Conservation (phyloP, 2,797 vertebrate species). For the Helarctos malayanus region DNA sequence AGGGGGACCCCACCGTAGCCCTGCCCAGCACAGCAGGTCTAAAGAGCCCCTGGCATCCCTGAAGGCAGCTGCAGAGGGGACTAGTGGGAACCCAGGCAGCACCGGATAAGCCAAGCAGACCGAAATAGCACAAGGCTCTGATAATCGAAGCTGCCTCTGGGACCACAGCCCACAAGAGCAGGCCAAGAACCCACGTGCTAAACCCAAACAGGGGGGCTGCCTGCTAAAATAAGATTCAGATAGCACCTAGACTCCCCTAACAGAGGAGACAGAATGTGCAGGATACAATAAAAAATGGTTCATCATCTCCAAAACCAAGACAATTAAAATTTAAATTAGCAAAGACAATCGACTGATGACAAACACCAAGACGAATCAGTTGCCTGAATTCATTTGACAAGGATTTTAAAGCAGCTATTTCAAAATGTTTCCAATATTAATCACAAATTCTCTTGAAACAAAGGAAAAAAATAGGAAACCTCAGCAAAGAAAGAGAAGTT, state of each 20-base stretch:
- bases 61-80: neutral
- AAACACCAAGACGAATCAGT: neutral
- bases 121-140: neutral
- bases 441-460: constrained; percentile 24
- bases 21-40: neutral
- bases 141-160: neutral
- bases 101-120: neutral
- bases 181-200: neutral
- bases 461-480: constrained; percentile 47
- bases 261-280: neutral
- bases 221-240: neutral
- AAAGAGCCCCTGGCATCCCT: neutral
- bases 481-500: constrained; percentile 35
- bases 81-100: neutral
- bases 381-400: neutral
- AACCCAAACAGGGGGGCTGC: neutral
- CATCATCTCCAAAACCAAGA: neutral
- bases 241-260: neutral
- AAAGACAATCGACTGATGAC: neutral
- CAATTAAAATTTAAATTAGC: neutral
- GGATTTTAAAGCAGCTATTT: constrained; percentile 4
- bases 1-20: no score
- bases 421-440: neutral
- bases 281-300: constrained; percentile 19
- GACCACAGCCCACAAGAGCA: neutral